Conservation (phyloP, 1,140 invertebrate genomes). For the Polypedilum vanderplanki region DNA sequence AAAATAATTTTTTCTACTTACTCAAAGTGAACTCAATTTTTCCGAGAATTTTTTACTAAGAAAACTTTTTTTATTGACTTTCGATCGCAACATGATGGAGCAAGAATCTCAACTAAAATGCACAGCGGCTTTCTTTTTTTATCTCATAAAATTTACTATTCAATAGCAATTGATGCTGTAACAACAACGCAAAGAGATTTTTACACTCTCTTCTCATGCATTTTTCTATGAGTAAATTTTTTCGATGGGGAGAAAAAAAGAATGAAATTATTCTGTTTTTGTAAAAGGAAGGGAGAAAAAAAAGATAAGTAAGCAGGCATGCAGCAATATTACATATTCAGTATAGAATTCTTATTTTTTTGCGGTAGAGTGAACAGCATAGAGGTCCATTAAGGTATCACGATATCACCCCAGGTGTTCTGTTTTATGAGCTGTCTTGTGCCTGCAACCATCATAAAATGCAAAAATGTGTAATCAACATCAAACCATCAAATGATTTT, state of each 20-base stretch:
- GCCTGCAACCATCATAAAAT: slow-evolving; percentile 26
- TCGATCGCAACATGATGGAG: neutral
- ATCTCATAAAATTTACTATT: neutral
- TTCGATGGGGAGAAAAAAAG: no score
- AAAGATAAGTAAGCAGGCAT: no score
- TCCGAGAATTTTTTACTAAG: neutral
- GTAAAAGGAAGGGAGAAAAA: no score
- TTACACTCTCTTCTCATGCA: no score
- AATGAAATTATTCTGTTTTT: no score
- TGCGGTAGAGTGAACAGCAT: neutral
- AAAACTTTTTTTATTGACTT: neutral
- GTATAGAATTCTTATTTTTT: neutral
- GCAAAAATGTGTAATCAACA: slow-evolving; percentile 26
- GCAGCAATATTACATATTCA: no score
- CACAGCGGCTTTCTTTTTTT: neutral
- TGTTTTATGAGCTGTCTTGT: neutral
- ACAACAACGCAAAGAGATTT: no score
- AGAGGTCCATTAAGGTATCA: neutral
- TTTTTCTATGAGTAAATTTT: no score
- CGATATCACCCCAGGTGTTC: slow-evolving; percentile 24
- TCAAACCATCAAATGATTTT: slow-evolving; percentile 22
- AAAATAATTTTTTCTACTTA: no score
- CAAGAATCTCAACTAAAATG: no score
- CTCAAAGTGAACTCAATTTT: no score
- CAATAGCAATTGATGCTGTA: neutral